Evolutionary conservation across 2,113 vertebrate species (phyloP), one percentile per base, ranked within the genome.

Genomic region (Excalfactoria chinensis): DNA sequence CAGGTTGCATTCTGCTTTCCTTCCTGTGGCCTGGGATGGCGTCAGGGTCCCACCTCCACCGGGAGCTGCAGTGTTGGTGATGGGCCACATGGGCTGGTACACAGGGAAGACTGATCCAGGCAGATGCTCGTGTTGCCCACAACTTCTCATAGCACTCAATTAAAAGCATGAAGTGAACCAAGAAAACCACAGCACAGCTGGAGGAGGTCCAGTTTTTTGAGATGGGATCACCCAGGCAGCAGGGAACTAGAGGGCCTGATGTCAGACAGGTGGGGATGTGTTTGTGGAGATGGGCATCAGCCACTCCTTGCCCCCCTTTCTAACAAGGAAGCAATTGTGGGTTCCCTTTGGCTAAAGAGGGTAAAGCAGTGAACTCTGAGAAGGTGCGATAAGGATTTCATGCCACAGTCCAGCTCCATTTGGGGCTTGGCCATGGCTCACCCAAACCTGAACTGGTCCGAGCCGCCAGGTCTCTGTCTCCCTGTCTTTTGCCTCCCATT

Each of bases 401-500:
- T 26, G 30, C 37, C 7, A 32, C 0, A 0, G 41, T 43, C 56
- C 15, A 3, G 11, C 53, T 78, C 25, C 1, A 1, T 19, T 55
- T 37, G 10, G 32, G 37, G 22, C n/a, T 30, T 55, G 76, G 41
- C 9, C 62, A 43, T 23, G 23, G 58, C 74, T 91, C 82, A 21
- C 1, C 1, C 34, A 59, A 71, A 86, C 71, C 17, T 68, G 72
- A 40, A 28, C 25, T 60, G 34, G 28, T 44, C 76, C 30, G 72
- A 95, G 51, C 34, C 1, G 1, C 22, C 46, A 68, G 60, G 59
- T 91, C 85, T 92, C 71, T 16, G 2, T 87, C 78, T 80, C 37
- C 6, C 41, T 55, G 22, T 63, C 71, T 55, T 58, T 41, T 32
- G 67, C 49, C 14, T 89, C 67, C 74, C 0, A 0, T 20, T 48